Conservation (phyloP, 2,797 vertebrate genomes). For the Ara ararauna region DNA sequence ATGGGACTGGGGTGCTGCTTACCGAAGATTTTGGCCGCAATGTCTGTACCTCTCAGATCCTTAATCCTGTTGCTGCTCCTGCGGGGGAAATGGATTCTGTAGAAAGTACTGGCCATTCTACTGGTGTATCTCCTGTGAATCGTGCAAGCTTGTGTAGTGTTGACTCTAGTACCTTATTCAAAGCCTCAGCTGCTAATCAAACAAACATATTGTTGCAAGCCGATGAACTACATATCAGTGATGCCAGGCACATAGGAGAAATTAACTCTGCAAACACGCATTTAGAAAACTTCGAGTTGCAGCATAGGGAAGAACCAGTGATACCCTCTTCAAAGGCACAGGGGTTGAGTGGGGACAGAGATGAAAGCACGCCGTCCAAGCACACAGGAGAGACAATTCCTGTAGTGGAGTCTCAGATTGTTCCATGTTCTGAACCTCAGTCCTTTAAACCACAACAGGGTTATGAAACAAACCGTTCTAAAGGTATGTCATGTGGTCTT, state of each 20-base stretch:
- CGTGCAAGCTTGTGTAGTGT: slow-evolving; percentile 22
- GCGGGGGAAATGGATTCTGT: background rate
- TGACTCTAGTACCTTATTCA: slow-evolving; percentile 52
- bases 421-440: slow-evolving; percentile 63
- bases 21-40: slow-evolving; percentile 75
- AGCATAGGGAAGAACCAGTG: slow-evolving; percentile 18
- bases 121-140: slow-evolving; percentile 56
- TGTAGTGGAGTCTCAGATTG: slow-evolving; percentile 54
- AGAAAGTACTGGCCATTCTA: slow-evolving; percentile 41
- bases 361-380: slow-evolving; percentile 6
- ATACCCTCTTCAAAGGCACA: slow-evolving; percentile 47
- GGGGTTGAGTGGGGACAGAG: slow-evolving; percentile 24
- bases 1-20: slow-evolving; percentile 77
- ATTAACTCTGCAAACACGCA: background rate
- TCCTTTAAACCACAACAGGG: slow-evolving; percentile 47
- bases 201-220: slow-evolving; percentile 60
- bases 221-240: slow-evolving; percentile 25
- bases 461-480: slow-evolving; percentile 65
- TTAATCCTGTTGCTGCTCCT: slow-evolving; percentile 75
- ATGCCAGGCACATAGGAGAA: slow-evolving; percentile 21
- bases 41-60: slow-evolving; percentile 85
- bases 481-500: slow-evolving; percentile 64
- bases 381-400: slow-evolving; percentile 22
- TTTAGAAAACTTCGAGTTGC: background rate
- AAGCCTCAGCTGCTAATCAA: slow-evolving; percentile 65